Evolutionary conservation across 1,140 invertebrate genomes (phyloP).

Genomic region (Chelonus insularis): DNA sequence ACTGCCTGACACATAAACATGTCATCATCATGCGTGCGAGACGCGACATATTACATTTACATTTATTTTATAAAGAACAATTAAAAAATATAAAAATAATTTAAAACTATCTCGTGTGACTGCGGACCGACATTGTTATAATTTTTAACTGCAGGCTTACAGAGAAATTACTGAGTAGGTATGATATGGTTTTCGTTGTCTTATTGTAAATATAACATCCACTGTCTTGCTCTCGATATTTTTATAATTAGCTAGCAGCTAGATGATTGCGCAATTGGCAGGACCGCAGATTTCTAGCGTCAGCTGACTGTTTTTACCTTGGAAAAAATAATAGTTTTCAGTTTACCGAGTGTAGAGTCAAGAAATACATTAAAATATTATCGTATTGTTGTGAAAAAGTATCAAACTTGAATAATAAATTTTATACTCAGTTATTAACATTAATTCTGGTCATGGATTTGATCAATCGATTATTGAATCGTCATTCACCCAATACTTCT

Average conservation of each 20-base stretch:
- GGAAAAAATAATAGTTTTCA: slow-evolving; percentile 17
- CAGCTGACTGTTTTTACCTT: slow-evolving; percentile 35
- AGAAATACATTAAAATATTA: background rate
- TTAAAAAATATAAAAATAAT: no score
- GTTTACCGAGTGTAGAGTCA: background rate
- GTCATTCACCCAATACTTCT: slow-evolving; percentile 32
- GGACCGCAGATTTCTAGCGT: slow-evolving; percentile 35
- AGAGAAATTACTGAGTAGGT: no score
- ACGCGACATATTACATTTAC: no score
- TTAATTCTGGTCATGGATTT: slow-evolving; percentile 53
- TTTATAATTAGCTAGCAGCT: slow-evolving; percentile 15
- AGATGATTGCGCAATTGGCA: slow-evolving; percentile 45
- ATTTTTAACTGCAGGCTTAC: no score
- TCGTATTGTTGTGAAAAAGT: background rate
- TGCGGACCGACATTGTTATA: background rate
- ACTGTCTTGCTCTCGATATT: background rate
- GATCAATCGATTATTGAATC: slow-evolving; percentile 45
- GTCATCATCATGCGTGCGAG: no score
- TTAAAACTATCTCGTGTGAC: no score
- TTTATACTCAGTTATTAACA: background rate
- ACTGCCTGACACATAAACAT: no score
- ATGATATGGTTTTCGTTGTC: no score
- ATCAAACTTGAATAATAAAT: background rate
- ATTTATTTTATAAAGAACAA: no score
- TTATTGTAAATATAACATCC: slow-evolving; percentile 30